A percentile compares a stretch with the other conserved stretches of the same genome.
These are phyloP conservation scores for Amphibalanus amphitrite DNA, from an alignment of 1,140 invertebrate genomes.

Conservation along the genomic window DNA sequence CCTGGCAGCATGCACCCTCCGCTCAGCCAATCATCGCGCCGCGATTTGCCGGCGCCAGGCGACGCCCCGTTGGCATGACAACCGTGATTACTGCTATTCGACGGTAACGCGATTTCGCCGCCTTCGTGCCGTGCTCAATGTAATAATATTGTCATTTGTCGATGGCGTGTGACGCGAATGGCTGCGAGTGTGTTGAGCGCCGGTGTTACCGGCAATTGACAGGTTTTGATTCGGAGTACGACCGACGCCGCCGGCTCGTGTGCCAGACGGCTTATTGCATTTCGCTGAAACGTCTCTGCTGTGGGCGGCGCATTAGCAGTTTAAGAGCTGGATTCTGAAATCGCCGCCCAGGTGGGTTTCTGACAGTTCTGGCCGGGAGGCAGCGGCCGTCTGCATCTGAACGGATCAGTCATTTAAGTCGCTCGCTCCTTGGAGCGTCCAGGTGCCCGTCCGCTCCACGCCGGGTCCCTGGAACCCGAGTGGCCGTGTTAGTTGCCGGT, in stretches of 20 bases:
- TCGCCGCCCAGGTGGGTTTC: too few relatives aligned
- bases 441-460: too few relatives aligned
- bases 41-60: background rate
- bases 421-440: too few relatives aligned
- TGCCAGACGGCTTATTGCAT: background rate
- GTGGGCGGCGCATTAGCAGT: too few relatives aligned
- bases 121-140: background rate
- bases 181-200: background rate
- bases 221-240: background rate
- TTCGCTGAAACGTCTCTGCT: too few relatives aligned
- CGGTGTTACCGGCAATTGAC: background rate
- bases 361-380: too few relatives aligned
- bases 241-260: background rate
- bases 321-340: too few relatives aligned
- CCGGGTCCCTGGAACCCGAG: too few relatives aligned
- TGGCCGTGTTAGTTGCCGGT: too few relatives aligned
- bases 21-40: background rate
- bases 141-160: conserved; percentile 1
- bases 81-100: background rate
- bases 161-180: background rate
- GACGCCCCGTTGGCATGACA: background rate
- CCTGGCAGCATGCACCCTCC: background rate
- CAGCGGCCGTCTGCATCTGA: too few relatives aligned
- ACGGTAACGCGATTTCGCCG: background rate
- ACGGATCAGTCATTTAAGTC: too few relatives aligned